Percentiles rank a stretch among this genome's conserved stretches.
Conservation (phyloP, 1,140 invertebrate genomes). For the Bombus cullumanus region DNA sequence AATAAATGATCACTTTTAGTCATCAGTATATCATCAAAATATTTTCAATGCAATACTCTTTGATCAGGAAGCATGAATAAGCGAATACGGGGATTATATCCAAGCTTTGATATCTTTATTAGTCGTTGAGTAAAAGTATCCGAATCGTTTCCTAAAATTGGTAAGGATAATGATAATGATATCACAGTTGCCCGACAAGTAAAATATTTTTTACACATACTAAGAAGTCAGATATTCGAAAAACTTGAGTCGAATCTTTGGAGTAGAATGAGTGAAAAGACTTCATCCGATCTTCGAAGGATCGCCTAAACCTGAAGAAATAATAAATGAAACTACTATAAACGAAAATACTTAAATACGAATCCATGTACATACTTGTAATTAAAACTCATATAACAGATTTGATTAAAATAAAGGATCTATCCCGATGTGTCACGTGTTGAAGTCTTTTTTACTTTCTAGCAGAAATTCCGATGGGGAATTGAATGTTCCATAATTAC, state of each 20-base stretch:
- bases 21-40: constrained; percentile 32
- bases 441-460: constrained; percentile 21
- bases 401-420: too few species aligned
- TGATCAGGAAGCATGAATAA: not conserved
- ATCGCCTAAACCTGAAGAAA: too few species aligned
- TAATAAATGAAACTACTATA: too few species aligned
- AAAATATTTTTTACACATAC: not conserved
- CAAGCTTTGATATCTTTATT: not conserved
- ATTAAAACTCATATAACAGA: too few species aligned
- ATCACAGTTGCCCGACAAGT: too few species aligned
- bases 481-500: constrained; percentile 22
- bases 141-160: constrained; percentile 7
- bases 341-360: too few species aligned
- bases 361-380: too few species aligned
- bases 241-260: not conserved
- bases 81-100: not conserved
- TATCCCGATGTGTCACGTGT: not conserved
- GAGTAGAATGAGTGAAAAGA: too few species aligned
- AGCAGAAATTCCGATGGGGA: not conserved
- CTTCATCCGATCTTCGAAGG: too few species aligned
- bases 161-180: too few species aligned
- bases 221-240: not conserved
- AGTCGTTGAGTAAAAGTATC: not conserved
- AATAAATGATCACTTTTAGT: constrained; percentile 44
- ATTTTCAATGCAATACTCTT: not conserved